Evolutionary conservation across 2,113 vertebrate genomes (phyloP), one percentile per base, ranked within the genome.

Genomic region (Cavia porcellus): DNA sequence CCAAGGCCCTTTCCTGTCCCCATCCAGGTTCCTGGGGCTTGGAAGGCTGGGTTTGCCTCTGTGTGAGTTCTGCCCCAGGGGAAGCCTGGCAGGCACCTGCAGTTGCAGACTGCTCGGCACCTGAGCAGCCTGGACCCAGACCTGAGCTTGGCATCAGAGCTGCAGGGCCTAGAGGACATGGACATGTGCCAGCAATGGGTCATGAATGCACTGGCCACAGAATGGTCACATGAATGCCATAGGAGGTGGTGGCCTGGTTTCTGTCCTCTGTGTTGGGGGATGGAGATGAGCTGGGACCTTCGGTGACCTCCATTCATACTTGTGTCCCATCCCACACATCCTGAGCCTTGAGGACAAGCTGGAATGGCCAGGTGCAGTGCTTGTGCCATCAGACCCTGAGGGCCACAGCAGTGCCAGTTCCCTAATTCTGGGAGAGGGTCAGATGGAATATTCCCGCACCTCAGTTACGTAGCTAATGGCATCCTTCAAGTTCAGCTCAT

Each of bases 401-500:
- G 14, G n/a, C 62, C 66, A 57, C 3, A 5, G 45, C 13, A 55
- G 45, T 25, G 45, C 84, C 38, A 4, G 15, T 11, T 22, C 52
- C n/a, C 30, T 17, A n/a, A 45, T 32, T 72, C n/a, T 11, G 4
- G n/a, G 52, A 83, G 47, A 86, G 90, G 52, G 45, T 25, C 38
- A 95, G 42, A 35, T 0, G 1, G 83, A 94, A n/a, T 1, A 61
- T 89, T 68, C 28, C 0, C 66, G 96, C 98, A 99, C 99, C 99
- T 99, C 99, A 5, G 98, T 98, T 97, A 99, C 99, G 1, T 99
- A 99, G 97, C 98, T 99, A 97, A 99, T 98, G 47, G 99, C 99
- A 15, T 99, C 99, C 98, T 99, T 99, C 92, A 99, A 96, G 98
- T 99, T 99, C 97, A 99, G 99, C 93, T 99, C 98, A 62, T 99